Base-by-base conservation (phyloP, 1,140 invertebrate species). In the Arctopsyche grandis region DNA sequence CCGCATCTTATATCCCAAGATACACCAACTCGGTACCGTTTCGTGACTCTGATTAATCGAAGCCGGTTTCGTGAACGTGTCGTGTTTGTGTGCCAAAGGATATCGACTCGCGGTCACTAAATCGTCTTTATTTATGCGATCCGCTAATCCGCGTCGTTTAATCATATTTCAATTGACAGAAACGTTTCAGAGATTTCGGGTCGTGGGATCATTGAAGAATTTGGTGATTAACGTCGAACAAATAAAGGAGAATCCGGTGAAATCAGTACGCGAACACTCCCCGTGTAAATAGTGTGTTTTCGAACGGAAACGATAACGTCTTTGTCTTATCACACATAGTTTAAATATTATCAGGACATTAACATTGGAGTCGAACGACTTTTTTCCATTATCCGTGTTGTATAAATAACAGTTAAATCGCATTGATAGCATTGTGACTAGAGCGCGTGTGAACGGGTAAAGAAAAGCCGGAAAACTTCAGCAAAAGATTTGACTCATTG, bases 291-390 rank as follows among this genome's bases (percentile, higher is more conserved):
- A 52, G 48, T 38, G 7, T 22, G 21, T 5, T 66, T 26, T 24
- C 58, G 14, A 66, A 66, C 56, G 63, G 63, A 66, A 66, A 66
- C 19, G 63, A 66, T 66, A 66, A 12, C 19, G 29, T 26, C 22
- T 66, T 66, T 66, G 19, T 19, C 14, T 66, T 66, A 26, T 66
- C 56, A 16, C 48, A 3, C 16, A 14, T 38, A 38, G 29, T 38
- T 38, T 38, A 38, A 38, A 38, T 38, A 38, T 38, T 38, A 38
- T 38, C 7, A 1, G 29, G 29, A 7, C 3, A 38, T 38, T 38
- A 38, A 38, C 29, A 38, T 7, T 38, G 3, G 1, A 38, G 7
- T 38, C 29, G 29, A 7, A 38, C 7, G 29, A 38, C 29, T 38
- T 38, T 38, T 38, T 38, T 38, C 29, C 29, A 38, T 38, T 38